Evolutionary conservation across 1,140 invertebrate species (phyloP).

Genomic region (Metaphire vulgaris): DNA sequence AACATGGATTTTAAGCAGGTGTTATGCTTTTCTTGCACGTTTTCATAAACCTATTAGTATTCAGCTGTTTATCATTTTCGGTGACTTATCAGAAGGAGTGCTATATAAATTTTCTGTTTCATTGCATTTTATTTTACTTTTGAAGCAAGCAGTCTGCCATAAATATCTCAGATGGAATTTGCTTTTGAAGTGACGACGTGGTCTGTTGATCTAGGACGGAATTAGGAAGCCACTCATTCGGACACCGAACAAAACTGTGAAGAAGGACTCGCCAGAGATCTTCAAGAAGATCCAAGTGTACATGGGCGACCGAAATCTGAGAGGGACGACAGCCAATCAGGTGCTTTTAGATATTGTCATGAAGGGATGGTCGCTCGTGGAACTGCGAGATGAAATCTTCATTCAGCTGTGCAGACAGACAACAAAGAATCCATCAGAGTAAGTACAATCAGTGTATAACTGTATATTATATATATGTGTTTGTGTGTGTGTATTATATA

Average conservation of each 20-base stretch:
- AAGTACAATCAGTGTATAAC: constrained; percentile 38
- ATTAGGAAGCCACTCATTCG: constrained; percentile 87
- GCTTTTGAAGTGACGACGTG: too few relatives aligned
- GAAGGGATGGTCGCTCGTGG: constrained; percentile 70
- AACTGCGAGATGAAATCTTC: constrained; percentile 81
- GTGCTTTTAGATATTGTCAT: constrained; percentile 83
- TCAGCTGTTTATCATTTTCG: too few relatives aligned
- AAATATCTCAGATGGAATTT: too few relatives aligned
- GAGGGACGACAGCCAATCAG: constrained; percentile 33
- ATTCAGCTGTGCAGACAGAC: constrained; percentile 91
- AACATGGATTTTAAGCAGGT: too few relatives aligned
- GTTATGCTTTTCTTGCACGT: too few relatives aligned
- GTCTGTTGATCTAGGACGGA: constrained; percentile 61
- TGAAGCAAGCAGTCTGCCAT: too few relatives aligned
- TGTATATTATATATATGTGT: too few relatives aligned
- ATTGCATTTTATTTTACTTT: too few relatives aligned
- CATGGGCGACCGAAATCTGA: constrained; percentile 92
- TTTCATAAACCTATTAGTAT: too few relatives aligned
- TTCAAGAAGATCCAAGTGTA: constrained; percentile 93
- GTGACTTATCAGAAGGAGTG: too few relatives aligned
- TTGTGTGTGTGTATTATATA: constrained; percentile 1
- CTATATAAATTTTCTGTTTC: too few relatives aligned
- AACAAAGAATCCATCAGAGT: constrained; percentile 81
- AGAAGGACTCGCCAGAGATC: constrained; percentile 83
- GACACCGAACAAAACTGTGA: constrained; percentile 76